Evolutionary conservation across 2,797 vertebrate genomes (phyloP), one percentile per base, ranked within the genome.

Genomic region (Capromys pilorides): DNA sequence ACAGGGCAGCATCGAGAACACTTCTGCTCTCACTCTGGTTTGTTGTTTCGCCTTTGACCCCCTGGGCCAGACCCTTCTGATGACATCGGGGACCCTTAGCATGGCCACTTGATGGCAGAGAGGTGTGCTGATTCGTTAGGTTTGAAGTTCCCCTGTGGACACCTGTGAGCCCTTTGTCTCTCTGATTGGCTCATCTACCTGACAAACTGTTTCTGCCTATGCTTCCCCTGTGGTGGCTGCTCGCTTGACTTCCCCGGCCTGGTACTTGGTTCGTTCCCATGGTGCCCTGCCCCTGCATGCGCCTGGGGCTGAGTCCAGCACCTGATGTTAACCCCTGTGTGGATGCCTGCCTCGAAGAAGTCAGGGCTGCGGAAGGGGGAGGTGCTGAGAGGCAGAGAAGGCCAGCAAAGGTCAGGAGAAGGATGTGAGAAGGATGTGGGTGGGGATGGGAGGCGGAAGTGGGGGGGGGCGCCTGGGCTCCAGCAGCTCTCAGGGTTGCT

Each of bases 351-450:
- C 14, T 33, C 62, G 33, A 82, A 78, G 62, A 85, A 88, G 86
- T 78, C 33, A 41, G 64, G 64, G 26, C 66, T 94, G 64, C 71
- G 66, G 82, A 85, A 77, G 54, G 26, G 31, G 86, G 77, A 67
- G 84, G 24, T 93, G 51, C 18, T 45, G 26, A 64, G 82, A 90
- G 64, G 36, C 62, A 45, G 62, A 80, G 59, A 36, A n/a, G 21
- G 13, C 64, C 71, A n/a, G 88, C 51, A 66, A 67, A 86, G 91
- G 80, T 88, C 80, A 95, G 61, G 67, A 79, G 79, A 77, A 92
- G 86, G 61, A 45, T 90, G 89, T 88, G 83, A 92, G 79, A 77
- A 90, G 86, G 54, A 39, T 91, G 86, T 88, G 64, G 88, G 89
- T 62, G 94, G 36, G 69, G 16, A 41, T n/a, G 51, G 39, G 73